These are phyloP conservation scores for Amphiprion ocellaris DNA, from an alignment of 2,113 vertebrate genomes.

Conservation along the genomic window DNA sequence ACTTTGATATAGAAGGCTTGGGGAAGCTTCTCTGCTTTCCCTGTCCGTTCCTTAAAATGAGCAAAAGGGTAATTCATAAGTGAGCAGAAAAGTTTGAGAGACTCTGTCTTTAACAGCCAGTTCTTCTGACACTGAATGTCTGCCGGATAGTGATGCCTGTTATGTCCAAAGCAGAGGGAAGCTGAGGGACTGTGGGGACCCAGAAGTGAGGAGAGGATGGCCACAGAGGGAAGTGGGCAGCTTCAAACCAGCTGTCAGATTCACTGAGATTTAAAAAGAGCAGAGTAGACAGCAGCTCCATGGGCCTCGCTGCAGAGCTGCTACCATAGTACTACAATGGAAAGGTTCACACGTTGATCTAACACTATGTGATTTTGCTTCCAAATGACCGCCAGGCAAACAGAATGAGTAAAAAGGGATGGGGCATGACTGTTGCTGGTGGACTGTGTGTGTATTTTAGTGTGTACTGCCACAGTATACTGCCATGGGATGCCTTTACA, in stretches of 20 bases:
- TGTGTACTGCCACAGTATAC: not conserved
- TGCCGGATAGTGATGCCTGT: constrained; percentile 33
- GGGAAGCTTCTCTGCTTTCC: constrained; percentile 5
- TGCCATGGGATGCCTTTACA: not conserved
- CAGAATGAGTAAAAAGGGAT: constrained; percentile 40
- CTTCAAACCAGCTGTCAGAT: constrained; percentile 75
- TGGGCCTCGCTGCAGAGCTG: constrained; percentile 65
- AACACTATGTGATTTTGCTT: constrained; percentile 73
- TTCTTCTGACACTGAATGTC: constrained; percentile 61
- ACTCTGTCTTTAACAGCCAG: constrained; percentile 36
- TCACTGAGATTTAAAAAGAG: constrained; percentile 69
- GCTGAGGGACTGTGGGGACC: constrained; percentile 43
- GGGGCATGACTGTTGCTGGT: constrained; percentile 14
- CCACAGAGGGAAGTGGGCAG: constrained; percentile 40
- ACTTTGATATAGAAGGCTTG: constrained; percentile 15
- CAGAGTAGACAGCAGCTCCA: constrained; percentile 66
- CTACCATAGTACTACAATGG: constrained; percentile 33
- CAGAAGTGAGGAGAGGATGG: not conserved
- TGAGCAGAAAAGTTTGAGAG: constrained; percentile 44
- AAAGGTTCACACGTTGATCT: constrained; percentile 70
- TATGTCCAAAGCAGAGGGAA: constrained; percentile 38
- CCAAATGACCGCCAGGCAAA: constrained; percentile 67
- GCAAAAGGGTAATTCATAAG: constrained; percentile 6
- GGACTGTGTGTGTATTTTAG: not conserved
- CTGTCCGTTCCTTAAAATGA: constrained; percentile 18